Evolutionary conservation across 1,140 invertebrate species (phyloP), one percentile per base, ranked within the genome.

Genomic region (Penaeus japonicus): DNA sequence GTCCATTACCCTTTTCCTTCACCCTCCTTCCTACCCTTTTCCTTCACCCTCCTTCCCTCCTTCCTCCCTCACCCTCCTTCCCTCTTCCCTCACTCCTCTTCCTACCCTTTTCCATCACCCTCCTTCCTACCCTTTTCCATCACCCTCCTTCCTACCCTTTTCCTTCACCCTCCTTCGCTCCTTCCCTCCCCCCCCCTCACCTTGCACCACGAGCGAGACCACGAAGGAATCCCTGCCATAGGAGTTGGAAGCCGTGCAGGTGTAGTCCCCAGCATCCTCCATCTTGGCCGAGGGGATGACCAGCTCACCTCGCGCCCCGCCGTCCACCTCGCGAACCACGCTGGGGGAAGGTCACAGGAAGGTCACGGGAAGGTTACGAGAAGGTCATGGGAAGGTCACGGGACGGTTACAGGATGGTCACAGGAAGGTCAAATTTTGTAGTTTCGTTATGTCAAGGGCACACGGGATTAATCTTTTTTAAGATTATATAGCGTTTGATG

Each of bases 221-320:
- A 82, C 39, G 32, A 83, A 88, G 70, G 87, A 55, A 35, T 84
- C 87, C 10, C 59, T 88, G 32, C 87, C 87, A 53, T 88, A 88
- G 80, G 87, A 59, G 80, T 88, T 88, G 80, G 87, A 84, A 30
- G 87, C 86, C 3, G 86, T 88, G 55, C 86, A 88, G 53, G 86
- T 59, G 54, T 82, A 88, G 53, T 88, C 53, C 5, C 86, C 86
- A 0, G 87, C 87, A 35, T 88, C 87, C 18, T 82, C 70, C 87
- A 88, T 88, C 81, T 78, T 88, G 39, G 78, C 87, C 0, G 87
- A 55, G 10, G 87, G 87, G 18, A 88, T 83, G 24, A 84, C 87
- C 80, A 88, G 87, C 80, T 88, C 87, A 4, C 87, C 87, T 18
- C 87, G 18, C 80, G 83, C 87, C 12, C 87, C 87, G 2, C 87